Evolutionary conservation across 2,888 invertebrate species (phyloP).

Genomic region (Willowsia nigromaculata): DNA sequence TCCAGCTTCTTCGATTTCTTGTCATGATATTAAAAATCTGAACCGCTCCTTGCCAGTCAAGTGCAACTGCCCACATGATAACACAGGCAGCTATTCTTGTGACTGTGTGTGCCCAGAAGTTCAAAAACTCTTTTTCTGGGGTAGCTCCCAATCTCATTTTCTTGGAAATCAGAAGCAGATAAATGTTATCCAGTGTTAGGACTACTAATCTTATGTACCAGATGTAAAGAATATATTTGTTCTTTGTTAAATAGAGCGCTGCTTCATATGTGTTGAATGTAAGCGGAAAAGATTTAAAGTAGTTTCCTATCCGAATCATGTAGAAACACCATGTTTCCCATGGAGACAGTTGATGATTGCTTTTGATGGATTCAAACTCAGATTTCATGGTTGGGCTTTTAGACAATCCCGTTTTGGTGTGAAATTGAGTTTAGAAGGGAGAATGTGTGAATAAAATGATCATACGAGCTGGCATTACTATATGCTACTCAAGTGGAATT

Average conservation of each 20-base stretch:
- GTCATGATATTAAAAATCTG: neutral
- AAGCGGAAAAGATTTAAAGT: too few relatives aligned
- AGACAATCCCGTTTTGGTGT: too few relatives aligned
- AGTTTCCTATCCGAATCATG: too few relatives aligned
- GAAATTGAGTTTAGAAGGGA: too few relatives aligned
- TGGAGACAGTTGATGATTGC: neutral
- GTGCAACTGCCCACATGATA: neutral
- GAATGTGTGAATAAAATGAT: too few relatives aligned
- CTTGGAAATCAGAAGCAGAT: neutral
- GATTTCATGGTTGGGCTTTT: too few relatives aligned
- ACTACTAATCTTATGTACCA: neutral
- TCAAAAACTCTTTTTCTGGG: conserved; percentile 12
- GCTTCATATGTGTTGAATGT: too few relatives aligned
- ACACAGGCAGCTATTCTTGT: neutral
- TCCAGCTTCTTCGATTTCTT: neutral
- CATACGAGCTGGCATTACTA: too few relatives aligned
- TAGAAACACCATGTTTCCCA: conserved; percentile 18
- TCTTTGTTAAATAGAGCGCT: too few relatives aligned
- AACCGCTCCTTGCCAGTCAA: neutral
- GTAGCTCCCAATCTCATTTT: neutral
- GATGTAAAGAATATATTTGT: too few relatives aligned
- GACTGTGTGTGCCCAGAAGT: conserved; percentile 36
- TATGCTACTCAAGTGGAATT: too few relatives aligned
- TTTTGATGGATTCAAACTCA: too few relatives aligned
- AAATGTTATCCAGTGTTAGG: neutral